Evolutionary conservation across 1,140 invertebrate species (phyloP).

Genomic region (Scaptomyza hsui): DNA sequence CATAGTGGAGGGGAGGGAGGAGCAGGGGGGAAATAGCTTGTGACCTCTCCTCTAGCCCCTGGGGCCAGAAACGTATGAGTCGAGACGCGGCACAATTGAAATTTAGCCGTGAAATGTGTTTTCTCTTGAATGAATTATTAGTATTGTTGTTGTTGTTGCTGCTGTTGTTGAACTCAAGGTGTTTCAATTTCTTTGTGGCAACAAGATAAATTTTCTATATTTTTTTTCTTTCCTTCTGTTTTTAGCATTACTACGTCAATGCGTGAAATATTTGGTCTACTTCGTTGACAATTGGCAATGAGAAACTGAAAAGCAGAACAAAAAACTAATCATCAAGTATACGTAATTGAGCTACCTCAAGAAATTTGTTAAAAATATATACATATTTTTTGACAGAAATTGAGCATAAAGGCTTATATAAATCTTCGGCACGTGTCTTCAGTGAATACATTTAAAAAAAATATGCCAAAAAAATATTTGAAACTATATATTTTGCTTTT

Average conservation of each 20-base stretch:
- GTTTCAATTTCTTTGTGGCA: conserved; percentile 23
- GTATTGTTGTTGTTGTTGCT: not conserved
- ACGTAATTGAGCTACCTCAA: conserved; percentile 59
- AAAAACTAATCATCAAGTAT: conserved; percentile 55
- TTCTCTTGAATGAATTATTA: conserved; percentile 1
- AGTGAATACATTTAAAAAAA: conserved; percentile 1
- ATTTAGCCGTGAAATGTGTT: conserved; percentile 22
- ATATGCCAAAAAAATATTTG: too few relatives aligned
- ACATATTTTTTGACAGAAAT: conserved; percentile 32
- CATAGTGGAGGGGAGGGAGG: not conserved
- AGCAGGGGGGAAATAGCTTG: conserved; percentile 2
- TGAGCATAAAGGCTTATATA: conserved; percentile 31
- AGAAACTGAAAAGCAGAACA: not conserved
- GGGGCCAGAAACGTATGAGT: conserved; percentile 6
- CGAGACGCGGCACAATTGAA: conserved; percentile 52
- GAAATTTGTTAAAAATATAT: conserved; percentile 27
- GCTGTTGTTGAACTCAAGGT: conserved; percentile 30
- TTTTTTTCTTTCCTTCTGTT: conserved; percentile 11
- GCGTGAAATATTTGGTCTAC: conserved; percentile 67
- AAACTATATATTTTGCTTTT: not conserved
- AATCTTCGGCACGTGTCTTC: conserved; percentile 48
- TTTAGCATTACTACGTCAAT: conserved; percentile 63
- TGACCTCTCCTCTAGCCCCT: conserved; percentile 27
- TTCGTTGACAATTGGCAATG: conserved; percentile 60
- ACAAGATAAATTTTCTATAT: conserved; percentile 25